Evolutionary conservation across 2,888 invertebrate species (phyloP).

Genomic region (Synergus japonicus): DNA sequence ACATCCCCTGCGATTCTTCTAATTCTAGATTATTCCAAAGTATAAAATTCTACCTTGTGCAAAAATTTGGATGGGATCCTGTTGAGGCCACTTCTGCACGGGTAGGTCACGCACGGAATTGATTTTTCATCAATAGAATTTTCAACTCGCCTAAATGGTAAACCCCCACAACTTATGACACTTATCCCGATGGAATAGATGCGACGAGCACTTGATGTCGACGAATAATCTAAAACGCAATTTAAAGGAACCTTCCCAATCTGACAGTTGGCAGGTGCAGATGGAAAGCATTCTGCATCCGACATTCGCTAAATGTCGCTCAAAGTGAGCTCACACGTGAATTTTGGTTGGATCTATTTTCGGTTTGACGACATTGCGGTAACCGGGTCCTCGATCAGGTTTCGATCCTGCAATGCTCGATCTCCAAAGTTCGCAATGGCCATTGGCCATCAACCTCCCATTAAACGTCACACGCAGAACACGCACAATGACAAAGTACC

Average conservation of each 20-base stretch:
- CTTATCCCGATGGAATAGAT: background rate
- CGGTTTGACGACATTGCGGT: slow-evolving; percentile 22
- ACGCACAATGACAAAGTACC: slow-evolving; percentile 68
- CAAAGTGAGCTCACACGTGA: slow-evolving; percentile 33
- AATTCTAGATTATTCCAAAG: background rate
- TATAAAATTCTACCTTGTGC: background rate
- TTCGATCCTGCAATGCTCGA: slow-evolving; percentile 45
- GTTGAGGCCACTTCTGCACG: no score
- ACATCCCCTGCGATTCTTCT: background rate
- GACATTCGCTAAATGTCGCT: slow-evolving; percentile 5
- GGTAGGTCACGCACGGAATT: background rate
- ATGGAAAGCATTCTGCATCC: slow-evolving; percentile 33
- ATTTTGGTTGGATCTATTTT: slow-evolving; percentile 27
- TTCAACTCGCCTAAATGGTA: background rate
- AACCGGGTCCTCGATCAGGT: slow-evolving; percentile 47
- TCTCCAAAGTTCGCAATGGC: slow-evolving; percentile 47
- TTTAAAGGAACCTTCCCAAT: slow-evolving; percentile 18
- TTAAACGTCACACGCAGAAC: slow-evolving; percentile 72
- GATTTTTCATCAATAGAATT: background rate
- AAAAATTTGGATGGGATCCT: no score
- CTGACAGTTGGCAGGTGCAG: slow-evolving; percentile 29
- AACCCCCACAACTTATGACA: background rate
- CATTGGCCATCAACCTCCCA: slow-evolving; percentile 60
- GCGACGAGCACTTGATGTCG: slow-evolving; percentile 11
- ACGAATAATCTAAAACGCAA: slow-evolving; percentile 37